A percentile compares a stretch with the other conserved stretches of the same genome.
These are phyloP conservation scores for Nymphalis urticae DNA, from an alignment of 2,888 invertebrate species.

Conservation along the genomic window DNA sequence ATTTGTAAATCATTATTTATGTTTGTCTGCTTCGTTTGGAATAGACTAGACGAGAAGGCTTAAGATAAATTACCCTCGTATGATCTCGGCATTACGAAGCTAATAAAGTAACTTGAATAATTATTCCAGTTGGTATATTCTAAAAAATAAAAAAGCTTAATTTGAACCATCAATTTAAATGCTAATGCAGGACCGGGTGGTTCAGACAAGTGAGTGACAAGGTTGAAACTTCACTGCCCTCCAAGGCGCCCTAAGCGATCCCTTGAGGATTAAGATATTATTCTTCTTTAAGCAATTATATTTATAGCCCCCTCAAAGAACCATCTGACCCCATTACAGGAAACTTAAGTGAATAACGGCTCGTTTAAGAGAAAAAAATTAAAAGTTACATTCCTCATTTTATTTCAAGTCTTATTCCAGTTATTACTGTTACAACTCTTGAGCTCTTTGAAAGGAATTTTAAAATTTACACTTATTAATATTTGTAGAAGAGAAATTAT, in stretches of 20 bases:
- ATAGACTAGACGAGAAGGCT: too few relatives aligned
- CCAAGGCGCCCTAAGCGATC: slow-evolving; percentile 56
- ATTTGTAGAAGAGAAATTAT: too few relatives aligned
- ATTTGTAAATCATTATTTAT: too few relatives aligned
- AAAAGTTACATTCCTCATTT: not conserved
- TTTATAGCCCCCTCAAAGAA: slow-evolving; percentile 55
- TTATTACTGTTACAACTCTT: not conserved
- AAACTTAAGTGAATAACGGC: slow-evolving; percentile 50
- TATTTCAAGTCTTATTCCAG: not conserved
- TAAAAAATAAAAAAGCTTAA: slow-evolving; percentile 41
- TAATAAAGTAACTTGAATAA: slow-evolving; percentile 2
- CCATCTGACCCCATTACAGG: slow-evolving; percentile 51
- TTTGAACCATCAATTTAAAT: slow-evolving; percentile 68
- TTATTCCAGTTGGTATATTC: not conserved
- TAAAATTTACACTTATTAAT: too few relatives aligned
- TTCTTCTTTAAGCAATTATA: slow-evolving; percentile 65
- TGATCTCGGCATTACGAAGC: not conserved
- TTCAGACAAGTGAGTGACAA: slow-evolving; percentile 71
- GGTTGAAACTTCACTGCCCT: slow-evolving; percentile 56
- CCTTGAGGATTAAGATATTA: slow-evolving; percentile 65
- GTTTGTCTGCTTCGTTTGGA: too few relatives aligned
- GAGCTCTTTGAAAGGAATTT: not conserved
- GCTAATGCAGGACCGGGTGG: slow-evolving; percentile 60
- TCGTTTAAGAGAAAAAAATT: slow-evolving; percentile 6
- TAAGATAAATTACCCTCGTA: too few relatives aligned